phyloP scores from a whole-genome alignment of 2,888 invertebrate genomes.

The Globia sparganii region DNA sequence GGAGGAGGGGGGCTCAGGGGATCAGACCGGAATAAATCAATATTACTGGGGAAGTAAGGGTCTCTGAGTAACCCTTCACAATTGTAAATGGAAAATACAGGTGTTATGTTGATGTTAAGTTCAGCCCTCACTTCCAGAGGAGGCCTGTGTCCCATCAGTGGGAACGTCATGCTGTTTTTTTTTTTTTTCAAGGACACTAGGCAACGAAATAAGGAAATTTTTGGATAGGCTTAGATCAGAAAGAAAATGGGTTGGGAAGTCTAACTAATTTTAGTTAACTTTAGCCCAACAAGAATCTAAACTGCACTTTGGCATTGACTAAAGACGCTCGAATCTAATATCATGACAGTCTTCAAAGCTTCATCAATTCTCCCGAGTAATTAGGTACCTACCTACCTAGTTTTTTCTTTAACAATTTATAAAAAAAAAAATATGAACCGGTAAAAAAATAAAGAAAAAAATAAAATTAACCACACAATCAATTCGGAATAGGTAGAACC shows the following conservation, averaged over 20 bases:
- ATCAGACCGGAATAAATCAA: too few species aligned
- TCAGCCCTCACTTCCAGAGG: not conserved
- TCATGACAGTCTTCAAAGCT: not conserved
- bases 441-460: not conserved
- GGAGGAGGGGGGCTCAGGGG: too few species aligned
- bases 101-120: not conserved
- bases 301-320: not conserved
- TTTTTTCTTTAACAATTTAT: not conserved
- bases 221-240: not conserved
- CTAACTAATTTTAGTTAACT: not conserved
- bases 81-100: too few species aligned
- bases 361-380: not conserved
- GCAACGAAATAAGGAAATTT: not conserved
- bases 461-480: not conserved
- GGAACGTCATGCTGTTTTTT: too few species aligned
- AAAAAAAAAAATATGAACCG: not conserved
- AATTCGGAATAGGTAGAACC: not conserved
- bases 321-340: not conserved
- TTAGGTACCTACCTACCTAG: not conserved
- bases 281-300: not conserved
- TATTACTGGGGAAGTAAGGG: too few species aligned
- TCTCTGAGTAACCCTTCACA: too few species aligned
- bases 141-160: not conserved
- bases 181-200: not conserved
- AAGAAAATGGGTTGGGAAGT: not conserved